Base-by-base conservation (phyloP, 2,113 vertebrate genomes). In the Epinephelus lanceolatus region DNA sequence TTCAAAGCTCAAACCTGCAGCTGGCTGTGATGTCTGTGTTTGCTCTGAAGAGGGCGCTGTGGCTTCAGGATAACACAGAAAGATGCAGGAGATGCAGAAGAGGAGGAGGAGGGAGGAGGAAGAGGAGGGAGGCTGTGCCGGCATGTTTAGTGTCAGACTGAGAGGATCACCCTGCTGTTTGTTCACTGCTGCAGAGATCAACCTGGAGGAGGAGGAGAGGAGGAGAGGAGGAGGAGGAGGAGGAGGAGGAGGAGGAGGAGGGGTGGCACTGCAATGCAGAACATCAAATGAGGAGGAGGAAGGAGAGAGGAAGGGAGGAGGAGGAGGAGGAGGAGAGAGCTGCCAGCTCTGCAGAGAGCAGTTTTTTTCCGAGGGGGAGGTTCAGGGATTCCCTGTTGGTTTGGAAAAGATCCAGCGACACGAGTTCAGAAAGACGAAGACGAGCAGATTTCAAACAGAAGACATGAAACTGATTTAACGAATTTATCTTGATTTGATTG, bases 201-300 rank as follows among this genome's bases (percentile, higher is more conserved):
- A 79, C 73, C 73, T 79, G 62, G 30, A 47, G 76, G 81, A 30
- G 2, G 56, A 37, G 68, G 59, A 56, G 27, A 27, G 27, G 25
- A 27, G 27, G 27, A 21, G 45, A 30, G 2, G 56, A 37, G 68
- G 59, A 56, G 47, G 27, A 27, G 27, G 25, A 27, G 27, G 27
- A 21, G 45, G 40, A 10, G 37, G 59, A 66, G 63, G 47, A n/a
- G 51, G 40, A 10, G 37, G 52, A 17, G 23, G 60, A 57, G 27
- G 25, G 63, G 45, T 37, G 73, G 75, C 76, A 90, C 85, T n/a
- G 91, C 85, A 92, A 86, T 91, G 89, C 91, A 92, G 85, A 89
- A 85, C 78, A 84, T 89, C 66, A 80, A 11, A 55, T 73, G 67
- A 73, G 63, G 42, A 75, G 73, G 73, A n/a, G 45, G n/a, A 25